phyloP scores from a whole-genome alignment of 2,888 invertebrate genomes.

The Pollenia labialis region DNA sequence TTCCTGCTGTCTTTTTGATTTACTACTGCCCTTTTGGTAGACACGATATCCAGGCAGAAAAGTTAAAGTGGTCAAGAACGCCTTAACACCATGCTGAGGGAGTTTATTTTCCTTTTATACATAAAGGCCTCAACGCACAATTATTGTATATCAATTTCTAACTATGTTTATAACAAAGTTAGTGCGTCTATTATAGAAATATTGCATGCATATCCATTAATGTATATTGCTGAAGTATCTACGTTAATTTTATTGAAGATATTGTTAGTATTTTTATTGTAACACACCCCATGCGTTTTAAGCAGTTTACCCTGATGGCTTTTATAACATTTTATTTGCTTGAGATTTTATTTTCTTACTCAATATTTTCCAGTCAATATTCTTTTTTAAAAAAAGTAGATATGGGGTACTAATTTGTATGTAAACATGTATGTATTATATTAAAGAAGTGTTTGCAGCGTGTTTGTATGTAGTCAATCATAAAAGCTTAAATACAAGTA shows the following conservation, averaged over 20 bases:
- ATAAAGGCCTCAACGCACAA: background rate
- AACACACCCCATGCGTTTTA: conserved; percentile 27
- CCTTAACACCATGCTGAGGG: background rate
- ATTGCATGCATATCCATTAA: background rate
- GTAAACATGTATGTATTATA: background rate
- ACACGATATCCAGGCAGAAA: background rate
- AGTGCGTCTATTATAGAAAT: background rate
- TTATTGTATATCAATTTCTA: background rate
- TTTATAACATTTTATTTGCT: conserved; percentile 12
- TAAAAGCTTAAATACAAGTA: conserved; percentile 36
- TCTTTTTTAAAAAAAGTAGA: background rate
- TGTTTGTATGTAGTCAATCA: conserved; percentile 15
- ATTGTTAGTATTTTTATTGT: conserved; percentile 16
- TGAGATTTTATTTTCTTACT: background rate
- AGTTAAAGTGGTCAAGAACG: conserved; percentile 34
- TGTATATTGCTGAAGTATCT: background rate
- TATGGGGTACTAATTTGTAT: no score
- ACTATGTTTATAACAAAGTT: background rate
- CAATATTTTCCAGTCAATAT: conserved; percentile 3
- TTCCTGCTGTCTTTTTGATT: conserved; percentile 23
- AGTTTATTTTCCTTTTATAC: background rate
- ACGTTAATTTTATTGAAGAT: background rate
- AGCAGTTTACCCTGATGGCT: conserved; percentile 43
- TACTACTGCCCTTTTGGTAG: conserved; percentile 7
- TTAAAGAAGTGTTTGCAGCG: no score